These are phyloP conservation scores for Hucho hucho DNA, from an alignment of 2,113 vertebrate genomes.

Conservation along the genomic window DNA sequence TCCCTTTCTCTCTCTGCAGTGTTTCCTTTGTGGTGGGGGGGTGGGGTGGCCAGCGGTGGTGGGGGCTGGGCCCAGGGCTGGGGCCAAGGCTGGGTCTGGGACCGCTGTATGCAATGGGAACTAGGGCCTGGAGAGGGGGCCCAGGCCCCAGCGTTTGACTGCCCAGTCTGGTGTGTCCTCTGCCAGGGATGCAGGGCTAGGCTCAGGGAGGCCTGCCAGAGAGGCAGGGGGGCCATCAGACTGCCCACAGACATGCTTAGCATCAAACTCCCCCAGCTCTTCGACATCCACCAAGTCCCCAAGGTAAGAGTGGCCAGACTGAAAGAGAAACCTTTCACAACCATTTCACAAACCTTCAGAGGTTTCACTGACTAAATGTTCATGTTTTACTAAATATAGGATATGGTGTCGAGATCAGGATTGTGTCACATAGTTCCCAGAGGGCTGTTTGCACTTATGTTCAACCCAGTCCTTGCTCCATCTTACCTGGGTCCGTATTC, in stretches of 20 bases:
- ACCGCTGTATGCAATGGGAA: constrained; percentile 64
- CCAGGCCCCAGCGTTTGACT: constrained; percentile 57
- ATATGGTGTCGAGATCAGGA: too few species aligned
- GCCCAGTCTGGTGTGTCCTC: constrained; percentile 70
- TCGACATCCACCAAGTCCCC: constrained; percentile 82
- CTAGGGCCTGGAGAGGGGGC: constrained; percentile 26
- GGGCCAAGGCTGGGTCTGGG: constrained; percentile 64
- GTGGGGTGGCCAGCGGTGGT: constrained; percentile 46
- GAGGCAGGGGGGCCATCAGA: constrained; percentile 58
- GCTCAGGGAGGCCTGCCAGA: constrained; percentile 67
- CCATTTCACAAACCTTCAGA: background rate
- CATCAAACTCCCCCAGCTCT: constrained; percentile 80
- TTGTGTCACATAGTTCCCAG: too few species aligned
- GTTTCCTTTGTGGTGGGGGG: constrained; percentile 72
- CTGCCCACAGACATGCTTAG: constrained; percentile 73
- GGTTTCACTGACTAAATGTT: background rate
- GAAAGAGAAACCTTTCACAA: too few species aligned
- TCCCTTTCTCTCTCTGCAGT: constrained; percentile 52
- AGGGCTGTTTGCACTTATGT: too few species aligned
- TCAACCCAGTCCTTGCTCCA: too few species aligned
- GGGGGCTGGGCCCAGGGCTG: constrained; percentile 51
- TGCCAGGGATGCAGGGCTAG: constrained; percentile 65
- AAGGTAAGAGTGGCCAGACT: constrained; percentile 58
- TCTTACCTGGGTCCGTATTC: too few species aligned
- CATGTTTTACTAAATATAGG: too few species aligned